Evolutionary conservation across 2,113 vertebrate genomes (phyloP).

Genomic region (Chaetops frenatus): DNA sequence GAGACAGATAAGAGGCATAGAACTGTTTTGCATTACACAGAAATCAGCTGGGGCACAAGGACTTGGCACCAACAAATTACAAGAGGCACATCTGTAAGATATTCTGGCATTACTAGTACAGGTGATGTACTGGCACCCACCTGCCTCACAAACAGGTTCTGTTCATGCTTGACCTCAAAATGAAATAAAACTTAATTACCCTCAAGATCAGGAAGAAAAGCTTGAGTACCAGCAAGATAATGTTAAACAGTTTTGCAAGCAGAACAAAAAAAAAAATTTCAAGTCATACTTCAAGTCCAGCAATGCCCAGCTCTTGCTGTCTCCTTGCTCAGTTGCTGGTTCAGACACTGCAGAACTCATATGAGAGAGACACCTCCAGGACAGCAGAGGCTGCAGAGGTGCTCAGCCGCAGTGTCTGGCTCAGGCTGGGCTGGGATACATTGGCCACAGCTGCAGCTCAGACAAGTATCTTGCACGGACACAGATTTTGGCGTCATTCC

Average conservation of each 20-base stretch:
- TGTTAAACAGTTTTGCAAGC: neutral
- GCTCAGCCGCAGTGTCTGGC: fast-evolving
- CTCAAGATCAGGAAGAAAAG: neutral
- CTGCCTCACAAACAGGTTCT: neutral
- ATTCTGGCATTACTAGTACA: neutral
- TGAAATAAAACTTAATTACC: neutral
- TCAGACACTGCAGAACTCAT: neutral
- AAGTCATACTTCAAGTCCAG: neutral
- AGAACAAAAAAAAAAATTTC: neutral
- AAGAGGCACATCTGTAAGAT: neutral
- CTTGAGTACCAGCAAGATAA: neutral
- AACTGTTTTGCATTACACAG: neutral
- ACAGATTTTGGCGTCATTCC: neutral
- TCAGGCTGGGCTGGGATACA: neutral
- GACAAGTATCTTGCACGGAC: neutral
- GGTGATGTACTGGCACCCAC: neutral
- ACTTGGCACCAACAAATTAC: neutral
- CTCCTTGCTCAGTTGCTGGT: neutral
- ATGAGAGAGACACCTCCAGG: neutral
- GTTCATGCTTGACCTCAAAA: neutral
- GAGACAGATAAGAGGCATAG: neutral
- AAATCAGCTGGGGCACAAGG: neutral
- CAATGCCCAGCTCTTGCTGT: neutral
- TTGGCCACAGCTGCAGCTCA: neutral
- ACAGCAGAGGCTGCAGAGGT: neutral